phyloP scores from a whole-genome alignment of 35 echinoderm and acorn worm genomes.

The Diadema setosum region DNA sequence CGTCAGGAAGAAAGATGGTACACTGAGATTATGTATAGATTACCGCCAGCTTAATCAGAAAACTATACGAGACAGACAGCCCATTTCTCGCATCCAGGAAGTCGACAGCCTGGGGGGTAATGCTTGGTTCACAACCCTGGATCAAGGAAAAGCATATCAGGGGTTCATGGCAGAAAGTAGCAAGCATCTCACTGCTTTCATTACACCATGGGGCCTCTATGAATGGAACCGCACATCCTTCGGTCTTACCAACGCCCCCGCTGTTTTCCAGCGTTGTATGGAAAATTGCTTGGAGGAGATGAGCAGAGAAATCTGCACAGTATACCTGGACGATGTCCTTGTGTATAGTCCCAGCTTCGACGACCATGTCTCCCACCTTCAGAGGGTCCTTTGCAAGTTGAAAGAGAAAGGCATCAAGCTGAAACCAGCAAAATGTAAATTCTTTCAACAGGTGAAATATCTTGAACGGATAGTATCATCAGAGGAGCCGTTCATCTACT shows the following conservation, averaged over 20 bases:
- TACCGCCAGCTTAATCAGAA: slow-evolving; percentile 4
- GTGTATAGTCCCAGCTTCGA: slow-evolving; percentile 28
- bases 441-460: slow-evolving; percentile 29
- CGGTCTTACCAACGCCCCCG: slow-evolving; percentile 35
- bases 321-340: slow-evolving; percentile 47
- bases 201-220: slow-evolving; percentile 40
- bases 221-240: slow-evolving; percentile 22
- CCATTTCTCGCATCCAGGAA: slow-evolving; percentile 54
- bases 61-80: slow-evolving; percentile 46
- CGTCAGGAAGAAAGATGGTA: slow-evolving; percentile 26
- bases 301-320: background rate
- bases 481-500: slow-evolving; percentile 9
- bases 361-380: slow-evolving; percentile 25
- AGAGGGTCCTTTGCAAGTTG: slow-evolving; percentile 8
- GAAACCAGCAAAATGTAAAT: slow-evolving; percentile 38
- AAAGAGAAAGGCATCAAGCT: slow-evolving; percentile 24
- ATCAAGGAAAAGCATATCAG: slow-evolving; percentile 51
- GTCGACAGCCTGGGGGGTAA: slow-evolving; percentile 31
- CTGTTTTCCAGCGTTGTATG: slow-evolving; percentile 44
- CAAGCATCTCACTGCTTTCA: slow-evolving; percentile 12
- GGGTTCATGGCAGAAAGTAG: slow-evolving; percentile 9
- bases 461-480: slow-evolving; percentile 29
- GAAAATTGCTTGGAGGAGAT: slow-evolving; percentile 23
- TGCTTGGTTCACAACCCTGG: slow-evolving; percentile 50
- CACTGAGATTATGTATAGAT: slow-evolving; percentile 39